Base-by-base conservation (phyloP, 2,797 vertebrate species). In the Nannoperca australis region DNA sequence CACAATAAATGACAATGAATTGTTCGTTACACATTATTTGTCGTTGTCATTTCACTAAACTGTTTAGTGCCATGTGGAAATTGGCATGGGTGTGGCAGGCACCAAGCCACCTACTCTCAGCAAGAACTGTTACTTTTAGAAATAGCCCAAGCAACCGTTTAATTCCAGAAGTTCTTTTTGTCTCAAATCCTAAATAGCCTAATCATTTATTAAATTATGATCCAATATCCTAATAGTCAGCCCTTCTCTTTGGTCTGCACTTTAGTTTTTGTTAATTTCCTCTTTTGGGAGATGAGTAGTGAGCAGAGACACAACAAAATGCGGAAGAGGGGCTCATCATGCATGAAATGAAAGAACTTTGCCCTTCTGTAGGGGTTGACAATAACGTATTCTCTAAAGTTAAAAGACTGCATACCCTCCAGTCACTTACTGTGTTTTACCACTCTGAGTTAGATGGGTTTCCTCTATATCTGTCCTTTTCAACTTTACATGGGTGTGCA, bases 311-410 rank as follows among this genome's bases (percentile, higher is more conserved):
- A 84, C 61, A 87, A 84, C 64, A 78, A 77, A 76, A 70, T 66
- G 83, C 14, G 1, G 42, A 73, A 59, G 58, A 74, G 62, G 73
- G 59, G 70, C 53, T 62, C 77, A 62, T 89, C 81, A 89, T 88
- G 91, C 92, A 91, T 90, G 85, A 91, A 92, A 92, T 92, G 83
- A 90, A 86, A 82, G 70, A 50, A 61, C 73, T 78, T 34, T 76
- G 60, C 59, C 49, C 47, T 85, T 66, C 79, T 85, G 68, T 49
- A 68, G 74, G 34, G 54, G 56, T 38, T 64, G 75, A 88, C 73
- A 76, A 24, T 79, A 83, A 87, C 11, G 1, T 27, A 83, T 65
- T 75, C 69, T 66, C 76, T 14, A 22, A 71, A 81, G 79, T 70
- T 77, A 73, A 77, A 78, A 79, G 47, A 32, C 73, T 76, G 61